A percentile compares a stretch with the other conserved stretches of the same genome.
These are phyloP conservation scores for Maniola jurtina DNA, from an alignment of 1,140 invertebrate species.

Conservation along the genomic window DNA sequence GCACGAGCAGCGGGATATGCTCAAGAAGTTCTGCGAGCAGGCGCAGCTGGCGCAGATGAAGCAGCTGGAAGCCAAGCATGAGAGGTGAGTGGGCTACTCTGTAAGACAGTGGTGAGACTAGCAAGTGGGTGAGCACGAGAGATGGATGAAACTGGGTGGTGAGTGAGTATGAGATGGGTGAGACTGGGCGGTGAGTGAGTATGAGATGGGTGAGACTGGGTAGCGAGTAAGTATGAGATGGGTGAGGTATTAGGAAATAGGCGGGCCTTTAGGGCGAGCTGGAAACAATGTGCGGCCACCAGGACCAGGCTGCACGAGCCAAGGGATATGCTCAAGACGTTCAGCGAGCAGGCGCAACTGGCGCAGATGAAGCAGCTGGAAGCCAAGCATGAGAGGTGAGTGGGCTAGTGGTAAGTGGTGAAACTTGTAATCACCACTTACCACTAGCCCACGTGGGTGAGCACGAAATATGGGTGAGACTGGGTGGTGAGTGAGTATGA, in stretches of 20 bases:
- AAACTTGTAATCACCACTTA: too few species aligned
- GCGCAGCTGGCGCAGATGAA: constrained; percentile 94
- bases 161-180: too few species aligned
- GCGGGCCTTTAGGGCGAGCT: constrained; percentile 96
- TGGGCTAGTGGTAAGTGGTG: background rate
- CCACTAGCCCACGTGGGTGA: too few species aligned
- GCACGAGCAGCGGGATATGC: constrained; percentile 90
- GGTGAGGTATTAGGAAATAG: too few species aligned
- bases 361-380: constrained; percentile 95
- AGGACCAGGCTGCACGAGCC: constrained; percentile 92
- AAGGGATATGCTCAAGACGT: constrained; percentile 89
- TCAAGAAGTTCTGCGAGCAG: constrained; percentile 91
- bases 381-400: constrained; percentile 91
- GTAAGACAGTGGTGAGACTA: background rate
- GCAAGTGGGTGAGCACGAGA: too few species aligned
- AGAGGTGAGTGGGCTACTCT: constrained; percentile 81
- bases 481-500: too few species aligned
- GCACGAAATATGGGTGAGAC: too few species aligned
- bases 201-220: too few species aligned
- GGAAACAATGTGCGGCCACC: constrained; percentile 92
- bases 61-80: constrained; percentile 93
- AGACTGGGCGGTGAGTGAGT: too few species aligned
- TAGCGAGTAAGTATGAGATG: too few species aligned
- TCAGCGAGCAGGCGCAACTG: constrained; percentile 91
- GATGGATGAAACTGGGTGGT: too few species aligned